Conservation (phyloP, 2,888 invertebrate species). For the Salpingus planirostris region DNA sequence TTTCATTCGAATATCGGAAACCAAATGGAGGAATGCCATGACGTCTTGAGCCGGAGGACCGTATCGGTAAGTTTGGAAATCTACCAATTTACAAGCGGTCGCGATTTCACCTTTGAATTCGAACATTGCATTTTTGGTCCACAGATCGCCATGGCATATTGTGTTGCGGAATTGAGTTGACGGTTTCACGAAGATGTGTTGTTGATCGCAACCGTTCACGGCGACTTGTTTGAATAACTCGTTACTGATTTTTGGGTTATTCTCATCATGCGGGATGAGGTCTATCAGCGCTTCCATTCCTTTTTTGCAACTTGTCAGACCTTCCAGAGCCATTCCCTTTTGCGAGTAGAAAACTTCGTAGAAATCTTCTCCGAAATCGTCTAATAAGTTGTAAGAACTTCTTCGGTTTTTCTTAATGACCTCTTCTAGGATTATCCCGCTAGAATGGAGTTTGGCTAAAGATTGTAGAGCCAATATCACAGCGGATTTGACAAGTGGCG, state of each 20-base stretch:
- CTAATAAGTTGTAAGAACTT: constrained; percentile 11
- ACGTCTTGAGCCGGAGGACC: constrained; percentile 27
- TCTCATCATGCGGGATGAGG: constrained; percentile 13
- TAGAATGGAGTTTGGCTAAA: constrained; percentile 28
- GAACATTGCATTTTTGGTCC: constrained; percentile 44
- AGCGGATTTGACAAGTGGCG: constrained; percentile 16
- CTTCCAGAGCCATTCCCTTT: constrained; percentile 26
- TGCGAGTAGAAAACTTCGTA: constrained; percentile 39
- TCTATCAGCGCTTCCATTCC: constrained; percentile 26
- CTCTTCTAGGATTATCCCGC: constrained; percentile 37
- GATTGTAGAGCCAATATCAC: constrained; percentile 20
- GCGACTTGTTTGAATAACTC: constrained; percentile 13
- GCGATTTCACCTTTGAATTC: constrained; percentile 18
- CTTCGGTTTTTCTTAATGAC: no score
- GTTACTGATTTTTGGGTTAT: constrained; percentile 6
- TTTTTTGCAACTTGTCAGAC: constrained; percentile 31
- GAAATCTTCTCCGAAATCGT: no score
- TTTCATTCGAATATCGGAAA: constrained; percentile 18
- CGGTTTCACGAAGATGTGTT: constrained; percentile 27
- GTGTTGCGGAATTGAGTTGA: constrained; percentile 38
- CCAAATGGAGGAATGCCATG: constrained; percentile 22
- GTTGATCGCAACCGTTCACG: constrained; percentile 11
- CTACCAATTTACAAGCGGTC: constrained; percentile 25
- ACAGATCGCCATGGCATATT: constrained; percentile 42
- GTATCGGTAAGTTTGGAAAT: constrained; percentile 27